Evolutionary conservation across 1,140 invertebrate genomes (phyloP).

Genomic region (Aphidius ervi): DNA sequence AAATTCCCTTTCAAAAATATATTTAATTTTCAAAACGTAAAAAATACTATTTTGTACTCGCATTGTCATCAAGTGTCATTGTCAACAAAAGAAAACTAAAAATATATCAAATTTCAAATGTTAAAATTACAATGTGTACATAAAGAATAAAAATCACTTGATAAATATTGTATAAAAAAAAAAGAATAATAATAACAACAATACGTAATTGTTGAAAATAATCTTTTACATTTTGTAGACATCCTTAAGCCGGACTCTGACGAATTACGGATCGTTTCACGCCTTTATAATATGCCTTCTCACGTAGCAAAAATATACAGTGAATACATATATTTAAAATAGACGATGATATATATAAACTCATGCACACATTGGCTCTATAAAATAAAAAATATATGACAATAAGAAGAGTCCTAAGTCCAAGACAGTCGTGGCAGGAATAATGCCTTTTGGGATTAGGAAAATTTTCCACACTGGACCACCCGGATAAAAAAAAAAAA

Average conservation of each 20-base stretch:
- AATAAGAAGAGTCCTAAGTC: constrained; percentile 31
- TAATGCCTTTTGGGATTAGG: constrained; percentile 45
- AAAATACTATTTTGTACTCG: too few species aligned
- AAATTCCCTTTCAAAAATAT: too few species aligned
- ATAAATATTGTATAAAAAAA: background rate
- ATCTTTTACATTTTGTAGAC: constrained; percentile 10
- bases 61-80: too few species aligned
- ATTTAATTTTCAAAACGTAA: too few species aligned
- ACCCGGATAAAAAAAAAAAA: constrained; percentile 33
- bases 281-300: constrained; percentile 34
- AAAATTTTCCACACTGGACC: constrained; percentile 32
- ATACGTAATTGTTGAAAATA: background rate
- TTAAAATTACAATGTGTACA: too few species aligned
- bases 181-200: background rate
- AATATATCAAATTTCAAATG: too few species aligned
- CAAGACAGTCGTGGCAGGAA: constrained; percentile 40
- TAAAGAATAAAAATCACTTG: too few species aligned
- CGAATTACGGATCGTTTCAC: constrained; percentile 46
- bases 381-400: constrained; percentile 17
- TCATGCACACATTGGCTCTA: constrained; percentile 11
- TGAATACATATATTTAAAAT: constrained; percentile 9
- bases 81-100: too few species aligned
- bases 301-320: constrained; percentile 26
- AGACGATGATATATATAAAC: too few species aligned
- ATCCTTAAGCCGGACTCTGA: constrained; percentile 28